These are phyloP conservation scores for Poecilobothrus nobilitatus DNA, from an alignment of 2,888 invertebrate species.

Conservation along the genomic window DNA sequence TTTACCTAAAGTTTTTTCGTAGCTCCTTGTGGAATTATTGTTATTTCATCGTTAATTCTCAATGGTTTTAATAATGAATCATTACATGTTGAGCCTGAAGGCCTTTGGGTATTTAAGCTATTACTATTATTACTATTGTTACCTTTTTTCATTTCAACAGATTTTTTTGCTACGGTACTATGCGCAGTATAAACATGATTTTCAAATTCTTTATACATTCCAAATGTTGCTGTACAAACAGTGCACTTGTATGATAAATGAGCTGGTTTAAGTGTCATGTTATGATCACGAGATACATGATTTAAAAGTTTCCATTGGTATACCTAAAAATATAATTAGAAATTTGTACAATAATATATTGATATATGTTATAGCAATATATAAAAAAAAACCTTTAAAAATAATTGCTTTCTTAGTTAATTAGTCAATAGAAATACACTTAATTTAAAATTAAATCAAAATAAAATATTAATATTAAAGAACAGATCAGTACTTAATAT, in stretches of 20 bases:
- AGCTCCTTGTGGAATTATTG: conserved; percentile 77
- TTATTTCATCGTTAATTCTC: conserved; percentile 83
- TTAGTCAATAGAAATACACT: too few species aligned
- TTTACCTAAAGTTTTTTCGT: conserved; percentile 31
- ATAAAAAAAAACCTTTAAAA: background rate
- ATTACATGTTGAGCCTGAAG: conserved; percentile 31
- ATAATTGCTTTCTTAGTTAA: too few species aligned
- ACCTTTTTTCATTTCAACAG: conserved; percentile 57
- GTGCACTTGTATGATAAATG: conserved; percentile 92
- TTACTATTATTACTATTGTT: conserved; percentile 24
- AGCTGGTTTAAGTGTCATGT: conserved; percentile 83
- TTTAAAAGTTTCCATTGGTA: conserved; percentile 89
- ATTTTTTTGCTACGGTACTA: conserved; percentile 79
- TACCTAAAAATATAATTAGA: conserved; percentile 51
- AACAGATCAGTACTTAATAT: too few species aligned
- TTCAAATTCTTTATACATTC: conserved; percentile 91
- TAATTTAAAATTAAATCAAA: too few species aligned
- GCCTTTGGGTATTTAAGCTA: conserved; percentile 33
- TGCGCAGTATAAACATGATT: conserved; percentile 91
- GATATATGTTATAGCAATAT: background rate
- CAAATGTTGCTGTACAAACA: conserved; percentile 88
- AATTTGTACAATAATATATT: conserved; percentile 14
- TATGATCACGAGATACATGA: conserved; percentile 87
- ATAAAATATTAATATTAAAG: too few species aligned
- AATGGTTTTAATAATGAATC: conserved; percentile 69